Percentiles rank a stretch among this genome's conserved stretches.
Evolutionary conservation across 1,140 invertebrate genomes (phyloP).

Genomic region (Leptestheria dahalacensis): DNA sequence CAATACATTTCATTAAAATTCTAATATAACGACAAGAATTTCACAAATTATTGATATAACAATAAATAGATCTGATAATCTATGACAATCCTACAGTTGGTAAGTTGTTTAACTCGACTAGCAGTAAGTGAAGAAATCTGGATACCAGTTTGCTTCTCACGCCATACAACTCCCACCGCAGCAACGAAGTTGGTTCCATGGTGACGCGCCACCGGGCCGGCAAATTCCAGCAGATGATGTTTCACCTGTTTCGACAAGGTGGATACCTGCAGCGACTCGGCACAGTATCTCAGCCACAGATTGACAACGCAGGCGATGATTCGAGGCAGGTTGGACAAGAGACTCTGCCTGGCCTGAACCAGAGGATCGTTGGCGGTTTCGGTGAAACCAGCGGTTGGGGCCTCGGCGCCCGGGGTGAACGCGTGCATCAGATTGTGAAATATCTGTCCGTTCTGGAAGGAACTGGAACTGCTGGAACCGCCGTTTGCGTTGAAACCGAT

Average conservation of each 20-base stretch:
- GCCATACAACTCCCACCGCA: conserved; percentile 77
- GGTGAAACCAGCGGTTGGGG: conserved; percentile 27
- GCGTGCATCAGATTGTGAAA: conserved; percentile 70
- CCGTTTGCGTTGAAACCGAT: not conserved
- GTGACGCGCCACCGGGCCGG: conserved; percentile 73
- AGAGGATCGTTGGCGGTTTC: conserved; percentile 30
- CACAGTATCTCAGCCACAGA: conserved; percentile 48
- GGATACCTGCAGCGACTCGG: conserved; percentile 39
- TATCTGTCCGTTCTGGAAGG: conserved; percentile 41
- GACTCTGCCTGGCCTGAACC: conserved; percentile 47
- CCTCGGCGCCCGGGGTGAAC: conserved; percentile 40
- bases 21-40: too few relatives aligned
- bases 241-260: conserved; percentile 39
- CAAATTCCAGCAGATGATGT: conserved; percentile 63
- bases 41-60: too few relatives aligned
- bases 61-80: too few relatives aligned
- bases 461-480: not conserved
- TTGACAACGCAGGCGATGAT: conserved; percentile 62
- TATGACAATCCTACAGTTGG: too few relatives aligned
- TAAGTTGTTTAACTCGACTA: too few relatives aligned
- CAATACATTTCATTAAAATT: too few relatives aligned
- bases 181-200: conserved; percentile 68
- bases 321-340: conserved; percentile 62
- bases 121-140: too few relatives aligned
- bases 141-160: conserved; percentile 41